Percentiles rank a stretch among this genome's conserved stretches.
Conservation (phyloP, 2,888 invertebrate species). For the Tetragonula carbonaria region DNA sequence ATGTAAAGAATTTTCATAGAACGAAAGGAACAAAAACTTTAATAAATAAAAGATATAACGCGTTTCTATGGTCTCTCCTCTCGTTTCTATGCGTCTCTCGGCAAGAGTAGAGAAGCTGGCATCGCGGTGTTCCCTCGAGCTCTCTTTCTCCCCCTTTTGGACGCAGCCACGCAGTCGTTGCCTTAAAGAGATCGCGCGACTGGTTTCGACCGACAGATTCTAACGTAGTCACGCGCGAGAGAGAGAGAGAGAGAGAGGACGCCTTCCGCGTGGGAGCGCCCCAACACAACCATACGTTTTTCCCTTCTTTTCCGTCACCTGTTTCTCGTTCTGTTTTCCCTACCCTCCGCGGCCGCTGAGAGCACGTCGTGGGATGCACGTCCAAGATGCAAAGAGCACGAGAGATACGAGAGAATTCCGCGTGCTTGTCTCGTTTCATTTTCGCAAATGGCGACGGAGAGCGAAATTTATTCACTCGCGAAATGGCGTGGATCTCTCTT, state of each 20-base stretch:
- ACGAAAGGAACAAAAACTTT: too few species aligned
- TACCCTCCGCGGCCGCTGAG: not conserved
- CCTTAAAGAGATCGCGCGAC: slow-evolving; percentile 52
- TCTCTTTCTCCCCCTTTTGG: slow-evolving; percentile 22
- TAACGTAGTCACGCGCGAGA: not conserved
- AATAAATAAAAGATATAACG: not conserved
- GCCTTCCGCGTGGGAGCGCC: slow-evolving; percentile 56
- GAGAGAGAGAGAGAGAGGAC: not conserved
- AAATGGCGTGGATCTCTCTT: not conserved
- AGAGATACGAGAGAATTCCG: not conserved
- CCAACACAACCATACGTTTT: slow-evolving; percentile 20
- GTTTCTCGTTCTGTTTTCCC: not conserved
- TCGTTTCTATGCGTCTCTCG: not conserved
- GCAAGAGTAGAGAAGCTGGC: not conserved
- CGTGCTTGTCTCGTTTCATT: too few species aligned
- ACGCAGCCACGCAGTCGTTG: slow-evolving; percentile 39
- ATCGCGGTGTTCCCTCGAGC: slow-evolving; percentile 24
- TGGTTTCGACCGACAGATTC: slow-evolving; percentile 30
- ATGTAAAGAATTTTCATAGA: too few species aligned
- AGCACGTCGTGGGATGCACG: not conserved
- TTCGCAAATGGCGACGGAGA: too few species aligned
- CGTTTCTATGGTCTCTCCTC: not conserved
- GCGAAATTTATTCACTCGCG: not conserved
- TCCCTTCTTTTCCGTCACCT: slow-evolving; percentile 20
- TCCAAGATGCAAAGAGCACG: not conserved